Evolutionary conservation across 2,113 vertebrate genomes (phyloP).

Genomic region (Pseudonaja textilis): DNA sequence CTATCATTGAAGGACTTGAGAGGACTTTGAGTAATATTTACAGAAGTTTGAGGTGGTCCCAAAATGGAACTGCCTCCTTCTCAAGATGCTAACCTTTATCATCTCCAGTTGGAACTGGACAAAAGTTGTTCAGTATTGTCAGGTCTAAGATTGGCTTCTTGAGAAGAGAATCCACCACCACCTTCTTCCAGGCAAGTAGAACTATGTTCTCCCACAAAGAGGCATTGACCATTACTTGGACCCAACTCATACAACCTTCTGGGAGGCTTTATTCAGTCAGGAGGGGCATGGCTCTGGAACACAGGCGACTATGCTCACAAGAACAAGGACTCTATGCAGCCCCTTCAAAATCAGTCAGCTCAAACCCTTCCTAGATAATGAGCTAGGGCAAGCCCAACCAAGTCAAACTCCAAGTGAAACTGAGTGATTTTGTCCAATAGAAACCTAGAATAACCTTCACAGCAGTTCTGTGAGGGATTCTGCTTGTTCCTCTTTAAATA

Average conservation of each 20-base stretch:
- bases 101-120: not conserved
- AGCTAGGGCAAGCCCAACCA: not conserved
- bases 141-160: not conserved
- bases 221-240: not conserved
- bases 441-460: not conserved
- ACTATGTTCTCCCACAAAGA: not conserved
- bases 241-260: not conserved
- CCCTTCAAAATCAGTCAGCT: not conserved
- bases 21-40: not conserved
- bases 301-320: not conserved
- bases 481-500: not conserved
- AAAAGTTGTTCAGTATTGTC: not conserved
- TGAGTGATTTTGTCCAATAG: not conserved
- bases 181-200: not conserved
- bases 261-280: not conserved
- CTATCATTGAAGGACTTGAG: not conserved
- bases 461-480: not conserved
- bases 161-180: not conserved
- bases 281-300: not conserved
- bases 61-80: not conserved
- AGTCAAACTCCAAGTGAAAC: not conserved
- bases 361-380: not conserved
- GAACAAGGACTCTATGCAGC: not conserved
- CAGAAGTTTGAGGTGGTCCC: not conserved
- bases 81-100: not conserved